Conservation (phyloP, 35 echinoderm and acorn worm species). For the Apostichopus californicus region DNA sequence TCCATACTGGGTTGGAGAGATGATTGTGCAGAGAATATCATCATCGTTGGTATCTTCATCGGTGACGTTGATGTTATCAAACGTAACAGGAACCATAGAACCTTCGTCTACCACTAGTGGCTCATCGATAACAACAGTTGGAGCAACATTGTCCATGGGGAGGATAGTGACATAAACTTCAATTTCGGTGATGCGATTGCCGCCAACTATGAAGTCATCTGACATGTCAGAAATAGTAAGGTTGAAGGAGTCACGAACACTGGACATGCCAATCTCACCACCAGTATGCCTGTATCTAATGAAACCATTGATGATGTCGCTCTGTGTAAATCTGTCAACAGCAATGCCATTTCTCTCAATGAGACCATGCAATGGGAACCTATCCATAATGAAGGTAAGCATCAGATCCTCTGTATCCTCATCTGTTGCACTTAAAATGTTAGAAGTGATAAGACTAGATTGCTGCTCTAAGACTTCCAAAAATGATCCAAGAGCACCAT, state of each 20-base stretch:
- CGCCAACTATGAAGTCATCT: slow-evolving; percentile 82
- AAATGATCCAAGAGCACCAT: slow-evolving; percentile 85
- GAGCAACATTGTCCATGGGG: slow-evolving; percentile 84
- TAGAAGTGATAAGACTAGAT: slow-evolving; percentile 87
- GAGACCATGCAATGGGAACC: slow-evolving; percentile 55
- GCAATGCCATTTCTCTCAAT: slow-evolving; percentile 85
- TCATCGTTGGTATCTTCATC: slow-evolving; percentile 90
- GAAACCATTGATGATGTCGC: slow-evolving; percentile 94
- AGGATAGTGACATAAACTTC: slow-evolving; percentile 94
- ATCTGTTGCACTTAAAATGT: slow-evolving; percentile 98
- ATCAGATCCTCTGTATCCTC: slow-evolving; percentile 96
- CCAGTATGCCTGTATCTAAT: slow-evolving; percentile 89
- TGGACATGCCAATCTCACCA: slow-evolving; percentile 91
- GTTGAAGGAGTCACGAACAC: slow-evolving; percentile 85
- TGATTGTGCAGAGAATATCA: slow-evolving; percentile 90
- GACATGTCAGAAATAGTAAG: slow-evolving; percentile 99
- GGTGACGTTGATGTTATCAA: slow-evolving; percentile 78
- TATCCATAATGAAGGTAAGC: slow-evolving; percentile 84
- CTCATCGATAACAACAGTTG: slow-evolving; percentile 73
- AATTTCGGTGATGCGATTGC: slow-evolving; percentile 88
- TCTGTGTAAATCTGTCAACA: slow-evolving; percentile 79
- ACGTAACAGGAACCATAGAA: slow-evolving; percentile 71
- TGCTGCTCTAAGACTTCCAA: slow-evolving; percentile 87
- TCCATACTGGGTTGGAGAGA: slow-evolving; percentile 68
- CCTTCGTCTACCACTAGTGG: slow-evolving; percentile 80